Evolutionary conservation across 2,113 vertebrate species (phyloP).

Genomic region (Laticauda colubrina): DNA sequence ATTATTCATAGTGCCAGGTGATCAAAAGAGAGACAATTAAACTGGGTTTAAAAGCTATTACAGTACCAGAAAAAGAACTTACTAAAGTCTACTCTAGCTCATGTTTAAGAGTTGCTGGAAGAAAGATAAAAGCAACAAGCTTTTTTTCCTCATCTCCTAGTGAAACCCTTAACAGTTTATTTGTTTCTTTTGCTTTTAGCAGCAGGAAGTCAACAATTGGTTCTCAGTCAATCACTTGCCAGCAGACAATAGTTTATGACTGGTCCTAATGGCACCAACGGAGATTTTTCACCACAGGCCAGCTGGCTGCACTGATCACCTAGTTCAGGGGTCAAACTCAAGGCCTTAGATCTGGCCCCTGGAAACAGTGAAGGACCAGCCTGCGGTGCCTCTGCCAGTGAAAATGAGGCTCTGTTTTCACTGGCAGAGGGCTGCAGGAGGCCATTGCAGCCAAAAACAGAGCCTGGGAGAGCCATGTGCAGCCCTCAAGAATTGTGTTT

Average conservation of each 20-base stretch:
- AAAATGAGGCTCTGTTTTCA: no score
- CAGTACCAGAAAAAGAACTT: not conserved
- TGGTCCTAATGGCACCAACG: not conserved
- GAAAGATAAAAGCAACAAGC: not conserved
- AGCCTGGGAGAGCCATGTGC: no score
- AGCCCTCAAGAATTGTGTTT: no score
- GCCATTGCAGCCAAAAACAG: no score
- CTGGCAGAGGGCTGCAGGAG: no score
- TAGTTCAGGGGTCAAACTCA: not conserved
- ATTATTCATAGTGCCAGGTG: not conserved
- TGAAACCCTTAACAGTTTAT: not conserved
- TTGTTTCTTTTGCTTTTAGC: not conserved
- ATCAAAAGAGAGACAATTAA: not conserved
- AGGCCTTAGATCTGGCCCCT: no score
- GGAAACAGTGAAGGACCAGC: no score
- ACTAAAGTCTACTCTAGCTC: not conserved
- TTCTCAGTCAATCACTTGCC: not conserved
- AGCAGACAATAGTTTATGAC: not conserved
- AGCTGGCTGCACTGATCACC: not conserved
- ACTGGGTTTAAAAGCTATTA: not conserved
- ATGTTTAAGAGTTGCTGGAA: not conserved
- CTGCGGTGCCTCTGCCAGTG: no score
- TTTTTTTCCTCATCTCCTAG: not conserved
- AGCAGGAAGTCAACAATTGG: not conserved
- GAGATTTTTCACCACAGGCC: not conserved